Conservation (phyloP, 1,140 invertebrate genomes). For the Holcopasites calliopsidis region DNA sequence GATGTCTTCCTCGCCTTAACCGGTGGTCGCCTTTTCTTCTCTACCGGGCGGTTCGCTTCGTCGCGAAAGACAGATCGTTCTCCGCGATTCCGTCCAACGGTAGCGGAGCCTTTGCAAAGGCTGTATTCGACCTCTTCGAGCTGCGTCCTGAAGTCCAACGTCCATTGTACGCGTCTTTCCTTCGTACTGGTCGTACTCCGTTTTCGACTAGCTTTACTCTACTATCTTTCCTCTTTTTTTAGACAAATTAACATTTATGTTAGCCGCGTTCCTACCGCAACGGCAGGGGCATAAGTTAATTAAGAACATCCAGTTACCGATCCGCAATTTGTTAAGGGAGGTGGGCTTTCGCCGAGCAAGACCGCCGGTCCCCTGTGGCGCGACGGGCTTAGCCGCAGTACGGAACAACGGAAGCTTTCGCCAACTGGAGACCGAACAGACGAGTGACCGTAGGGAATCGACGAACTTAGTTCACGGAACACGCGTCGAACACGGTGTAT, state of each 20-base stretch:
- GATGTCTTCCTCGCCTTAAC: constrained; percentile 21
- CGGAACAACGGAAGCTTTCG: constrained; percentile 42
- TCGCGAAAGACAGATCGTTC: constrained; percentile 25
- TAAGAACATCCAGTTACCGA: not conserved
- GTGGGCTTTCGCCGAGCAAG: constrained; percentile 11
- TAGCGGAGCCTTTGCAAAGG: not conserved
- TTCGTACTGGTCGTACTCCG: not conserved
- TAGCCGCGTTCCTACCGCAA: not conserved
- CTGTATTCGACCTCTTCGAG: not conserved
- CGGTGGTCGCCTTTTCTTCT: constrained; percentile 33
- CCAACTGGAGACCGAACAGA: constrained; percentile 42
- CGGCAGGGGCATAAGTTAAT: too few relatives aligned
- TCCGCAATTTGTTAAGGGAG: constrained; percentile 14
- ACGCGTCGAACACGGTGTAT: too few relatives aligned
- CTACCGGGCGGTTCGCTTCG: not conserved
- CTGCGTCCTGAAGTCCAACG: not conserved
- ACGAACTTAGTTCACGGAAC: constrained; percentile 53
- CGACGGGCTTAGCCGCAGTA: constrained; percentile 3
- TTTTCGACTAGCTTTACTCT: not conserved
- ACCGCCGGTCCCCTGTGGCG: constrained; percentile 7
- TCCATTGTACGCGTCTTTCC: constrained; percentile 14
- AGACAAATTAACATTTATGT: not conserved
- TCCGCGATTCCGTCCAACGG: not conserved
- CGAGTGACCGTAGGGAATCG: constrained; percentile 55
- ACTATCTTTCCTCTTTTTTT: not conserved